phyloP scores from a whole-genome alignment of 2,113 vertebrate species.

The Podocnemis expansa region DNA sequence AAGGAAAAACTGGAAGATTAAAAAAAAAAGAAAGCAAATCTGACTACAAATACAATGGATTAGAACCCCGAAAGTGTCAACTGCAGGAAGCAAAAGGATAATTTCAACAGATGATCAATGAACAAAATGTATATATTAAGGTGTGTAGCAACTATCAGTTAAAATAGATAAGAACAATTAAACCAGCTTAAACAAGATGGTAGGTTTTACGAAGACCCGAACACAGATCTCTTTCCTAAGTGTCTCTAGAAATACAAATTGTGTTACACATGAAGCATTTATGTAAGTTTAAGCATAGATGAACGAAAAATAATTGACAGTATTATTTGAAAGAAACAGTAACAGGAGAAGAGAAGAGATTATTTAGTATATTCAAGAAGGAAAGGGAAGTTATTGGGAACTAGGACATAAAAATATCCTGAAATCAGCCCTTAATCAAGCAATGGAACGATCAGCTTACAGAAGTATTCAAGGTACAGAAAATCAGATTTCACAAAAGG shows the following conservation, averaged over 20 bases:
- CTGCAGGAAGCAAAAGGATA: background rate
- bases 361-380: background rate
- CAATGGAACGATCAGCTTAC: background rate
- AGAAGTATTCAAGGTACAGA: background rate
- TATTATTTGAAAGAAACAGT: background rate
- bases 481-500: background rate
- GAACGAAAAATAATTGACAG: background rate
- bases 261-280: background rate
- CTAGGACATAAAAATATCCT: background rate
- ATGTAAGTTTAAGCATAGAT: background rate
- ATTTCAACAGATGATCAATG: background rate
- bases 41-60: background rate
- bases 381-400: background rate
- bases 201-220: background rate
- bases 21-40: background rate
- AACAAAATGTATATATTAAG: background rate
- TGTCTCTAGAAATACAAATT: background rate
- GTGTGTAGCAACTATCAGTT: background rate
- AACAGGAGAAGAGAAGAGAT: background rate
- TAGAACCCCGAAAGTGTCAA: background rate
- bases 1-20: background rate
- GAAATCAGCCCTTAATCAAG: background rate
- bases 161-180: background rate
- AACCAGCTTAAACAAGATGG: background rate
- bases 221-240: background rate